Evolutionary conservation across 2,888 invertebrate genomes (phyloP).

Genomic region (Tryphoninae sp.): DNA sequence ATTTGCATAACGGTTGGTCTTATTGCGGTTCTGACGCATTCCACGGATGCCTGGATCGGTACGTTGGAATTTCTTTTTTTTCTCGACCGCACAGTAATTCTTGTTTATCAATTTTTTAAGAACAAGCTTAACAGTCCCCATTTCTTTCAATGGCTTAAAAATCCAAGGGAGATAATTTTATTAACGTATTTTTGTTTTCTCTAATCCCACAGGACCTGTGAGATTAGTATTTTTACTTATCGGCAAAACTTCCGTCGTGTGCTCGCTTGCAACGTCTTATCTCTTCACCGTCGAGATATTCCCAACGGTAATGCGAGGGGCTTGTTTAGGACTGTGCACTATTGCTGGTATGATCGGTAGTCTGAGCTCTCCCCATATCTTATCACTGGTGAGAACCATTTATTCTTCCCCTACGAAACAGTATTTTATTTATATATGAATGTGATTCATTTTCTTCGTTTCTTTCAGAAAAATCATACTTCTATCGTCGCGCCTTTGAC

Average conservation of each 20-base stretch:
- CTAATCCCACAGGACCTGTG: conserved; percentile 40
- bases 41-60: conserved; percentile 68
- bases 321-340: conserved; percentile 81
- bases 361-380: conserved; percentile 80
- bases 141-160: neutral
- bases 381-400: conserved; percentile 72
- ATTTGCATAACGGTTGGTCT: conserved; percentile 79
- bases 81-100: neutral
- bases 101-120: neutral
- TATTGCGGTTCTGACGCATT: conserved; percentile 71
- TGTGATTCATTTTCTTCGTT: conserved; percentile 27
- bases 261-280: conserved; percentile 81
- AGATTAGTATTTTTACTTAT: conserved; percentile 74
- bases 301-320: conserved; percentile 79
- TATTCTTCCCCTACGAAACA: neutral
- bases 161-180: neutral
- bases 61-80: conserved; percentile 39
- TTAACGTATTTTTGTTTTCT: neutral
- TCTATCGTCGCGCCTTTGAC: conserved; percentile 66
- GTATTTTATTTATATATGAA: neutral
- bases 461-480: conserved; percentile 68
- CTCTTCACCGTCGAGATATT: conserved; percentile 79
- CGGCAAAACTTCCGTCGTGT: conserved; percentile 81
- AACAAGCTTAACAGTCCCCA: neutral
- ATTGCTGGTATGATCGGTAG: conserved; percentile 82